A percentile compares a stretch with the other conserved stretches of the same genome.
Conservation (phyloP, 2,797 vertebrate genomes). For the Hybognathus amarus region DNA sequence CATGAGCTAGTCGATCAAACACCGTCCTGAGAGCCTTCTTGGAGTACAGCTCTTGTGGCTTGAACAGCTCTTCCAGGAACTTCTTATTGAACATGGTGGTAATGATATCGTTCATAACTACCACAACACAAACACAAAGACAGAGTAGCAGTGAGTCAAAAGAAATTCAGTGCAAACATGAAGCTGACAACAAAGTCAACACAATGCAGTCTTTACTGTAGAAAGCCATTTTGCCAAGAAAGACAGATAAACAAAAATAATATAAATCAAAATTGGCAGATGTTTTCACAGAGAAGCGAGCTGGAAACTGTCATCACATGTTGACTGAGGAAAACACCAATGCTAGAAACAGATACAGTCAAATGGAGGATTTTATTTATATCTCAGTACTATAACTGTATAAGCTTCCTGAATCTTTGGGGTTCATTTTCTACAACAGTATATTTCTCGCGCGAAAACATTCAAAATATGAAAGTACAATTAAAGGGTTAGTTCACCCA, state of each 20-base stretch:
- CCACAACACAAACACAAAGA: slow-evolving; percentile 42
- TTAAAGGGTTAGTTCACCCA: background rate
- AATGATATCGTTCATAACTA: slow-evolving; percentile 99
- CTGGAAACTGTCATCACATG: background rate
- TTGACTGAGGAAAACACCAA: slow-evolving; percentile 13
- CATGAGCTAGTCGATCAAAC: slow-evolving; percentile 94
- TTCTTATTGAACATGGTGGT: slow-evolving; percentile 97
- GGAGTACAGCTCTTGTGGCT: slow-evolving; percentile 96
- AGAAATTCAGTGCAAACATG: background rate
- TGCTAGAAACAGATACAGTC: background rate
- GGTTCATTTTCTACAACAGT: slow-evolving; percentile 1
- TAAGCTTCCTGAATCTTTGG: background rate
- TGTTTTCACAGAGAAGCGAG: slow-evolving; percentile 13
- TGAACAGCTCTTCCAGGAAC: slow-evolving; percentile 96
- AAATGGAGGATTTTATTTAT: background rate
- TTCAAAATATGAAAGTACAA: background rate
- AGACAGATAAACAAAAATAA: background rate
- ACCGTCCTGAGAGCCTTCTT: slow-evolving; percentile 95
- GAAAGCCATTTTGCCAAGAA: background rate
- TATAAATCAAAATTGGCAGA: background rate
- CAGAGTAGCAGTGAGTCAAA: slow-evolving; percentile 38
- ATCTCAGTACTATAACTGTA: background rate
- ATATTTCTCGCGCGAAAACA: background rate
- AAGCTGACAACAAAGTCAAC: slow-evolving; percentile 44
- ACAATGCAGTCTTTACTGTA: slow-evolving; percentile 56